Evolutionary conservation across 2,888 invertebrate genomes (phyloP).

Genomic region (Nephrotoma flavescens): DNA sequence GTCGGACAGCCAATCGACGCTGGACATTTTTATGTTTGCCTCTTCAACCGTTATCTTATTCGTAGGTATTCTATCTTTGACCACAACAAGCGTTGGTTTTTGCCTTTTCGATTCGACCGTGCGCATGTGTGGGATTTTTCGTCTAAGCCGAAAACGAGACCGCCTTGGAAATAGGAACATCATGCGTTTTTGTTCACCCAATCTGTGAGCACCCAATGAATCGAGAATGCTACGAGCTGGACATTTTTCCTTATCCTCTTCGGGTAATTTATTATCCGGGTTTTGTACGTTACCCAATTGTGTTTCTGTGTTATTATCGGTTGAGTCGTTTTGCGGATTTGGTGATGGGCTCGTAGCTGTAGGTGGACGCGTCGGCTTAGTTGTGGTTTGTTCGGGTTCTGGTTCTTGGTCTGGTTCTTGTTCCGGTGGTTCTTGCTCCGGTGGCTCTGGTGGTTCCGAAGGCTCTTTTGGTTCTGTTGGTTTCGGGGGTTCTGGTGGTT

Average conservation of each 20-base stretch:
- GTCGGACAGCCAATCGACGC: constrained; percentile 25
- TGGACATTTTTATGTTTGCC: background rate
- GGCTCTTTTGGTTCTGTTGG: background rate
- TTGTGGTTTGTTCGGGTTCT: background rate
- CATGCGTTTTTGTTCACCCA: background rate
- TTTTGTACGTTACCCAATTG: background rate
- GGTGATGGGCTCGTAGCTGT: background rate
- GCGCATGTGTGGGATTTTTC: background rate
- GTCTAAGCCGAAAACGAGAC: background rate
- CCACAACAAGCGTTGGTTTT: constrained; percentile 10
- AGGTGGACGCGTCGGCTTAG: background rate
- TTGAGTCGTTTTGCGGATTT: background rate
- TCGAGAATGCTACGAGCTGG: background rate
- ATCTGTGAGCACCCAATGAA: background rate
- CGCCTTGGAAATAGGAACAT: background rate
- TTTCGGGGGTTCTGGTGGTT: background rate
- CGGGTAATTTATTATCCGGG: background rate
- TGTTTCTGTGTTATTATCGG: background rate
- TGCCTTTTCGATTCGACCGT: background rate
- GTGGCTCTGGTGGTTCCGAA: background rate
- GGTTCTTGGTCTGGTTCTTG: background rate
- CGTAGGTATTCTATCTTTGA: constrained; percentile 21
- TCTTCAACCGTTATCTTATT: background rate
- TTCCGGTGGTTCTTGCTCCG: background rate
- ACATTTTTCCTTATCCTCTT: background rate